These are phyloP conservation scores for Catharus minimus DNA, from an alignment of 2,113 vertebrate genomes.

Conservation along the genomic window DNA sequence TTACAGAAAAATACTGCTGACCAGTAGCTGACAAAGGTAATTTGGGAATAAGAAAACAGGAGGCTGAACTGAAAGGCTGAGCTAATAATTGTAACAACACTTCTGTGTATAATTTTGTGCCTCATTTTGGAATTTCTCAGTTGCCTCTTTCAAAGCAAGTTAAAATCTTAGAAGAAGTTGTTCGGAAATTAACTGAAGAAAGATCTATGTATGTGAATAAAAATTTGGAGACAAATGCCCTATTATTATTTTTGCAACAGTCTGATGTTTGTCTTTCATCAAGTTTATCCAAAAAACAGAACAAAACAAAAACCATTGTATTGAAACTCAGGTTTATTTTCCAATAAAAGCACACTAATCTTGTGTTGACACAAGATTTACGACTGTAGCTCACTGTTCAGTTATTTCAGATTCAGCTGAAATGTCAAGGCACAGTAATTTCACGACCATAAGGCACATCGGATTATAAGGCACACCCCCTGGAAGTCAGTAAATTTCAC, in stretches of 20 bases:
- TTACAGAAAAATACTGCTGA: neutral
- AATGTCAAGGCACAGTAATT: neutral
- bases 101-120: neutral
- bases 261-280: neutral
- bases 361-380: neutral
- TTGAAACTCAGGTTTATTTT: neutral
- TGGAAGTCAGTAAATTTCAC: too few species aligned
- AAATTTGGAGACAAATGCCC: neutral
- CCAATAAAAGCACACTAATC: neutral
- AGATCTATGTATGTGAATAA: neutral
- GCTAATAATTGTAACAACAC: neutral
- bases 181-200: neutral
- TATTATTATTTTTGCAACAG: neutral
- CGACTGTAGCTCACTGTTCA: neutral
- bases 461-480: too few species aligned
- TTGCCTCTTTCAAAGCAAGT: neutral
- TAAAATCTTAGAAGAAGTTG: neutral
- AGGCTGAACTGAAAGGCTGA: neutral
- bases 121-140: neutral
- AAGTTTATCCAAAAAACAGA: neutral
- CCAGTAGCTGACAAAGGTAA: neutral
- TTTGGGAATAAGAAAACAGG: rapidly evolving
- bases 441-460: too few species aligned
- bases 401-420: neutral
- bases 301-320: neutral